A percentile compares a stretch with the other conserved stretches of the same genome.
Evolutionary conservation across 2,888 invertebrate species (phyloP).

Genomic region (Drosophila anceps): DNA sequence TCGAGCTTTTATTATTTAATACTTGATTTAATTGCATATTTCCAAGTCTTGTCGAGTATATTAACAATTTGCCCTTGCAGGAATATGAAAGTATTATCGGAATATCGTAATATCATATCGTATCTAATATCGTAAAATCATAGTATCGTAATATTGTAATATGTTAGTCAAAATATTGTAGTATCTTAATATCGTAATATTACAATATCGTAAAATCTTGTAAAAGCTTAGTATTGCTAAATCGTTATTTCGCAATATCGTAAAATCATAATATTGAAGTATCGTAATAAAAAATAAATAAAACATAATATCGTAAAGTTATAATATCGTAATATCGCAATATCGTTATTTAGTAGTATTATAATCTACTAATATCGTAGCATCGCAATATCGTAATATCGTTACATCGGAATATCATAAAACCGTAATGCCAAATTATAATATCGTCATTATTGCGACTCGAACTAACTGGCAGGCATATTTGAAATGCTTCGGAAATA

Average conservation of each 20-base stretch:
- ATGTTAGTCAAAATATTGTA: not conserved
- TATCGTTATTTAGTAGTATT: not conserved
- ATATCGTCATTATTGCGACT: not conserved
- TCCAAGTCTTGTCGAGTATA: not conserved
- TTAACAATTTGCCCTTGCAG: constrained; percentile 26
- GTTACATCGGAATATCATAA: not conserved
- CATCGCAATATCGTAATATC: not conserved
- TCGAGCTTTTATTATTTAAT: constrained; percentile 12
- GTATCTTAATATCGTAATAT: not conserved
- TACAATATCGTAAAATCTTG: not conserved
- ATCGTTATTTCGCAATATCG: not conserved
- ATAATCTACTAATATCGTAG: too few relatives aligned
- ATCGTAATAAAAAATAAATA: not conserved
- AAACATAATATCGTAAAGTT: not conserved
- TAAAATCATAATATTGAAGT: not conserved
- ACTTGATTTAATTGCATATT: constrained; percentile 18
- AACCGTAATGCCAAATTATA: not conserved
- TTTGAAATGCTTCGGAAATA: not conserved
- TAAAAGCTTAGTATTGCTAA: not conserved
- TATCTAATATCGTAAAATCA: not conserved
- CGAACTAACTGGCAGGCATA: not conserved
- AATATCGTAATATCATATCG: not conserved
- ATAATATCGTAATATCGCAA: not conserved
- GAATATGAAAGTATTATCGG: not conserved
- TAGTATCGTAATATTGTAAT: not conserved